Conservation (phyloP, 2,888 invertebrate genomes). For the Steinernema scapterisci region DNA sequence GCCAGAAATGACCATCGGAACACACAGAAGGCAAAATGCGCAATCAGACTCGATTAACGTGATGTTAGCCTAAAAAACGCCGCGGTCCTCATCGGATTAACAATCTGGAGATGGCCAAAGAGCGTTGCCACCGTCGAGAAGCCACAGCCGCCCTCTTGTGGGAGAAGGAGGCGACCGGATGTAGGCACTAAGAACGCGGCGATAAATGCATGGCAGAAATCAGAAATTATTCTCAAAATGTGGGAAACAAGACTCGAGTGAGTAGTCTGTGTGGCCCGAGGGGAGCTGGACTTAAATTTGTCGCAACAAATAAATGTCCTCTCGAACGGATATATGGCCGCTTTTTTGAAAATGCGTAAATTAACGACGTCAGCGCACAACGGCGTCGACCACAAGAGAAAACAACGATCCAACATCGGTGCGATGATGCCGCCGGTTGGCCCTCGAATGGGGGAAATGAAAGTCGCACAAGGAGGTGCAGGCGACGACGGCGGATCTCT, state of each 20-base stretch:
- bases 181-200: background rate
- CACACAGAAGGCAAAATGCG: too few relatives aligned
- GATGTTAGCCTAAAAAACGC: slow-evolving; percentile 1
- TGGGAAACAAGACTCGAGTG: slow-evolving; percentile 3
- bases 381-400: background rate
- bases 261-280: background rate
- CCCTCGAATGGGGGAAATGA: slow-evolving; percentile 1
- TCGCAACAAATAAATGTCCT: background rate
- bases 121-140: slow-evolving; percentile 5
- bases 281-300: background rate
- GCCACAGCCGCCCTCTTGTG: slow-evolving; percentile 4
- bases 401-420: slow-evolving; percentile 14
- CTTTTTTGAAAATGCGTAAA: slow-evolving; percentile 18
- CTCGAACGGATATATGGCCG: background rate
- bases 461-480: background rate
- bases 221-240: background rate
- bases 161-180: slow-evolving; percentile 9
- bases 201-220: background rate
- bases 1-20: too few relatives aligned
- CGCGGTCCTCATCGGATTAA: slow-evolving; percentile 16
- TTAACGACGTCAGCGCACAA: slow-evolving; percentile 30
- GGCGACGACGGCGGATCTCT: background rate
- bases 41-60: background rate
- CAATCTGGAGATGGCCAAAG: background rate
- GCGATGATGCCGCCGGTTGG: slow-evolving; percentile 13